phyloP scores from a whole-genome alignment of 2,888 invertebrate species.

The Serrognathus titanus region DNA sequence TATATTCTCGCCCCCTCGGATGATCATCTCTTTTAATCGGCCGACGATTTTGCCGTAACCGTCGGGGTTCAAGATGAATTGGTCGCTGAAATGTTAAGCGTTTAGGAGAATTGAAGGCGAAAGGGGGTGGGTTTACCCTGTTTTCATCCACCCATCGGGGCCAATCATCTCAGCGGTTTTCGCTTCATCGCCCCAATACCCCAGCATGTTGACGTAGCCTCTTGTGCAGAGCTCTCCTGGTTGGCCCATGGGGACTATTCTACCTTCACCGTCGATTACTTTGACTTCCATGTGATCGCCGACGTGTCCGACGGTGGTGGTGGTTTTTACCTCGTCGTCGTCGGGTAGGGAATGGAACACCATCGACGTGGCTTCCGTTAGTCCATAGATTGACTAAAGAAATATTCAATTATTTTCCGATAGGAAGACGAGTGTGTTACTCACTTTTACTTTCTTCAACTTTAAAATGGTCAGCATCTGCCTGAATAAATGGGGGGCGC shows the following conservation, averaged over 20 bases:
- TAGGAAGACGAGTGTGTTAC: too few species aligned
- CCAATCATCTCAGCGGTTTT: slow-evolving; percentile 68
- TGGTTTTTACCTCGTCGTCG: slow-evolving; percentile 48
- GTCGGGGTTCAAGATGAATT: slow-evolving; percentile 62
- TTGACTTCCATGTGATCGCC: slow-evolving; percentile 58
- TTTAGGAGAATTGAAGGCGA: not conserved
- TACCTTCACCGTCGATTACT: slow-evolving; percentile 63
- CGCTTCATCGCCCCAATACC: slow-evolving; percentile 76
- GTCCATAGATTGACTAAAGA: slow-evolving; percentile 57
- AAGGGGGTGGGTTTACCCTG: slow-evolving; percentile 56
- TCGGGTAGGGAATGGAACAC: slow-evolving; percentile 54
- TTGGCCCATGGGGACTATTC: slow-evolving; percentile 66
- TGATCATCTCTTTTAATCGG: slow-evolving; percentile 73
- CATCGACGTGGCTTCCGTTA: slow-evolving; percentile 58
- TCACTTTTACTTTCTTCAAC: slow-evolving; percentile 53
- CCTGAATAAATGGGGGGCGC: slow-evolving; percentile 59
- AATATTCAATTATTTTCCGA: too few species aligned
- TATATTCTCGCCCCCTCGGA: slow-evolving; percentile 80
- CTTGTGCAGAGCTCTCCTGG: slow-evolving; percentile 74
- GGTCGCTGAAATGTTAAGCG: slow-evolving; percentile 56
- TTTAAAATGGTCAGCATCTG: slow-evolving; percentile 52
- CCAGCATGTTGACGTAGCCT: slow-evolving; percentile 74
- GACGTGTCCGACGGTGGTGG: slow-evolving; percentile 55
- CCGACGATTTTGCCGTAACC: slow-evolving; percentile 73
- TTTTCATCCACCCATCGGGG: slow-evolving; percentile 72